Evolutionary conservation across 2,113 vertebrate species (phyloP), one percentile per base, ranked within the genome.

Genomic region (Dicentrarchus labrax): DNA sequence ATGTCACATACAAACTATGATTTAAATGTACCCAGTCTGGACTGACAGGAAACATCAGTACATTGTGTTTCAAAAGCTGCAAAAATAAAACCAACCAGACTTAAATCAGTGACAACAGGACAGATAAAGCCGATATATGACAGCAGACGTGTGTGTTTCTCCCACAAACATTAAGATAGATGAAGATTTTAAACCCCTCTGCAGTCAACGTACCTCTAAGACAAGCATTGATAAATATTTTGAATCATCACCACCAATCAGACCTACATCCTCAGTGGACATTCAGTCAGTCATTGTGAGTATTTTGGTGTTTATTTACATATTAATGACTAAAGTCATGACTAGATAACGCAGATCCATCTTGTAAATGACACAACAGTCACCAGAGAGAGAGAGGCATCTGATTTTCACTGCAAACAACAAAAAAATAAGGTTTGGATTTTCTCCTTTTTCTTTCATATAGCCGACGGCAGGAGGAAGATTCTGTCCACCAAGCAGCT

Each of bases 211-310:
- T 39, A 11, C 56, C 53, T 24, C 6, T 56, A 3, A 47, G 11
- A 68, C 21, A 17, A 65, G 13, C n/a, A 53, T 24, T n/a, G 67
- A 11, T 77, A 83, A 59, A 71, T 76, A 64, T 57, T 13, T 43
- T 45, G 41, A 48, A 64, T 77, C 53, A 36, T 66, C 53, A 53
- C n/a, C 59, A 50, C 17, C 16, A 59, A 50, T 48, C 61, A 71
- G 41, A 64, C 24, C 62, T 57, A 15, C 15, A 22, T 24, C n/a
- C 56, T 22, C 47, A 53, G 64, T 39, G 41, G 41, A 21, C 47
- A 19, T 21, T 51, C 39, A 9, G 17, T 30, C 60, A 36, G 50
- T 76, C 51, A 47, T 22, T 22, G 24, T 5, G 12, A 57, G 22
- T 5, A 4, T 2, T 7, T 19, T 13, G 21, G 8, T 16, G 43